Evolutionary conservation across 2,888 invertebrate genomes (phyloP).

Genomic region (Troides aeacus): DNA sequence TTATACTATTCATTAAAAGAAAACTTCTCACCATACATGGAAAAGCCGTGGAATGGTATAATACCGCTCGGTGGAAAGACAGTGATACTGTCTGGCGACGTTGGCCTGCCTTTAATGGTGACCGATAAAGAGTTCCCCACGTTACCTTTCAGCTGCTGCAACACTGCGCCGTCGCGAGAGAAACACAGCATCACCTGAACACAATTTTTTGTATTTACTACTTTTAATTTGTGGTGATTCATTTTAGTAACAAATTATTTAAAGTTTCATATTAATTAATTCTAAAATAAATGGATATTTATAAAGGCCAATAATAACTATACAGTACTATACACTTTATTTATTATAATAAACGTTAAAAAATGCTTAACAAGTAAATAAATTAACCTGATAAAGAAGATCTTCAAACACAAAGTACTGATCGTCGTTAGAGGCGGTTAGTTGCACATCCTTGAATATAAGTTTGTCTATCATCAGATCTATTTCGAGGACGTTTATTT

Average conservation of each 20-base stretch:
- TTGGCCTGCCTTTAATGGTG: constrained; percentile 85
- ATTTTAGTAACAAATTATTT: too few relatives aligned
- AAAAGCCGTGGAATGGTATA: constrained; percentile 97
- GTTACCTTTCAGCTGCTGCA: constrained; percentile 83
- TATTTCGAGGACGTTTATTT: constrained; percentile 89
- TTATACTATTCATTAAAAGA: not conserved
- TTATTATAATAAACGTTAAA: too few relatives aligned
- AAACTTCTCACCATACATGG: constrained; percentile 90
- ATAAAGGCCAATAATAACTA: too few relatives aligned
- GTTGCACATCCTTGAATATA: constrained; percentile 96
- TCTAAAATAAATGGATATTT: too few relatives aligned
- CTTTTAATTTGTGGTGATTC: too few relatives aligned
- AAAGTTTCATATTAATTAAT: too few relatives aligned
- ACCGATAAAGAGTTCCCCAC: constrained; percentile 85
- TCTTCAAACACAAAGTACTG: constrained; percentile 99
- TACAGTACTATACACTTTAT: too few relatives aligned
- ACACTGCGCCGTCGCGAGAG: constrained; percentile 91
- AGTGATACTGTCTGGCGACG: constrained; percentile 84
- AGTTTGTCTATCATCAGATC: constrained; percentile 96
- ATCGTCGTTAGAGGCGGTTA: constrained; percentile 98
- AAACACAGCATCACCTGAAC: constrained; percentile 90
- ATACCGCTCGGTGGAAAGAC: constrained; percentile 96
- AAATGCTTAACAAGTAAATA: not conserved
- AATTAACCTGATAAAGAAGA: constrained; percentile 90
- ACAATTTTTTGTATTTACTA: not conserved